Conservation (phyloP, 2,113 vertebrate genomes). For the Alaudala cheleensis region DNA sequence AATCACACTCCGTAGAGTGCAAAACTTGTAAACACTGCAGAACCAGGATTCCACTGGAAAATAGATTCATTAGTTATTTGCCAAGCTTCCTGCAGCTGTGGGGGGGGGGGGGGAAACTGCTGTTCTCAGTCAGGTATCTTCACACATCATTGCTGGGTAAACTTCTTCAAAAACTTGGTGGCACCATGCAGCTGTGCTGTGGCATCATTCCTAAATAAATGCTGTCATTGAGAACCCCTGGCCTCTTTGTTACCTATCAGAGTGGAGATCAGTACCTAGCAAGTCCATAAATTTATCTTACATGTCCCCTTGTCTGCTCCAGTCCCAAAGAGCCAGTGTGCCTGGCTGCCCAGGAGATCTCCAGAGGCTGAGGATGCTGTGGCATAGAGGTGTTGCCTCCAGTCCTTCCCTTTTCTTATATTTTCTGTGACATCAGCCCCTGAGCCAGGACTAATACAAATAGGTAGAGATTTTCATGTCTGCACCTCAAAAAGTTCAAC, state of each 20-base stretch:
- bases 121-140: neutral
- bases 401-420: neutral
- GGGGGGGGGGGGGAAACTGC: neutral
- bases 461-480: neutral
- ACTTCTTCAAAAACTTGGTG: neutral
- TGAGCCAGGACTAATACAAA: neutral
- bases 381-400: neutral
- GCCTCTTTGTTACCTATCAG: neutral
- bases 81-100: neutral
- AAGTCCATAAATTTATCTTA: neutral
- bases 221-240: neutral
- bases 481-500: neutral
- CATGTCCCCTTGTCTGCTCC: neutral
- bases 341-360: neutral
- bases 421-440: neutral
- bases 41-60: neutral
- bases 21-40: conserved; percentile 6
- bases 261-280: neutral
- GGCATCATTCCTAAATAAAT: neutral
- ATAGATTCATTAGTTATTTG: neutral
- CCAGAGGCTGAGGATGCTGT: neutral
- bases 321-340: neutral
- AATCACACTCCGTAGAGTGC: neutral
- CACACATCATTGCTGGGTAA: neutral
- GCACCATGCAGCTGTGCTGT: neutral